phyloP scores from a whole-genome alignment of 1,140 invertebrate genomes.

The Bombus superbus region DNA sequence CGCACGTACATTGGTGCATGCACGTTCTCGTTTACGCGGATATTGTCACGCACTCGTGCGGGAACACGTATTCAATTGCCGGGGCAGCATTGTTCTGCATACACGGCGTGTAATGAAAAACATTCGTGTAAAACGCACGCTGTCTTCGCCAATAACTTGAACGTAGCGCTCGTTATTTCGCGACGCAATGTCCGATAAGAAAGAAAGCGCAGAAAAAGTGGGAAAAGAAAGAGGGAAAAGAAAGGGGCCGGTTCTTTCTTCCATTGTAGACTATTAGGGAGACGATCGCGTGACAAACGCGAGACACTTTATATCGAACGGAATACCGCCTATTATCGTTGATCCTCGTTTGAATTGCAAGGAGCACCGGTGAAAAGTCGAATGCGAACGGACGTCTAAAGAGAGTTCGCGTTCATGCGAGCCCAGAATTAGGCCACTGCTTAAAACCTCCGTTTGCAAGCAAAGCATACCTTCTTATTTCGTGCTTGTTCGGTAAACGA shows the following conservation, averaged over 20 bases:
- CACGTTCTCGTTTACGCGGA: constrained; percentile 28
- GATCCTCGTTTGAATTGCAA: constrained; percentile 55
- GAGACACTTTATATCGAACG: constrained; percentile 52
- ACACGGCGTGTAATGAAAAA: constrained; percentile 9
- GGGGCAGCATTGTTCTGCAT: not conserved
- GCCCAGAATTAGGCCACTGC: constrained; percentile 29
- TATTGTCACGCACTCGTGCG: constrained; percentile 42
- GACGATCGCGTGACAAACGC: constrained; percentile 44
- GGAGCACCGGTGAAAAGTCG: constrained; percentile 34
- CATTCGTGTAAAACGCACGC: constrained; percentile 12
- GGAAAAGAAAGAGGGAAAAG: too few relatives aligned
- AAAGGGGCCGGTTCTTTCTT: not conserved
- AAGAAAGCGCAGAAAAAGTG: not conserved
- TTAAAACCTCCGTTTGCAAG: not conserved
- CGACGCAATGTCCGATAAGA: not conserved
- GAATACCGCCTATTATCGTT: constrained; percentile 42
- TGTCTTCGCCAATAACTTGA: not conserved
- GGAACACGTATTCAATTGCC: constrained; percentile 61
- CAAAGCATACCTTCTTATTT: not conserved
- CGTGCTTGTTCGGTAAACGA: not conserved
- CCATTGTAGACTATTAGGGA: not conserved
- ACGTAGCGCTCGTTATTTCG: not conserved
- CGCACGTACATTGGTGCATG: constrained; percentile 26
- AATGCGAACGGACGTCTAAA: constrained; percentile 41
- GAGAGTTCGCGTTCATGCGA: constrained; percentile 22